These are phyloP conservation scores for Alsophila aescularia DNA, from an alignment of 2,888 invertebrate genomes.

Conservation along the genomic window DNA sequence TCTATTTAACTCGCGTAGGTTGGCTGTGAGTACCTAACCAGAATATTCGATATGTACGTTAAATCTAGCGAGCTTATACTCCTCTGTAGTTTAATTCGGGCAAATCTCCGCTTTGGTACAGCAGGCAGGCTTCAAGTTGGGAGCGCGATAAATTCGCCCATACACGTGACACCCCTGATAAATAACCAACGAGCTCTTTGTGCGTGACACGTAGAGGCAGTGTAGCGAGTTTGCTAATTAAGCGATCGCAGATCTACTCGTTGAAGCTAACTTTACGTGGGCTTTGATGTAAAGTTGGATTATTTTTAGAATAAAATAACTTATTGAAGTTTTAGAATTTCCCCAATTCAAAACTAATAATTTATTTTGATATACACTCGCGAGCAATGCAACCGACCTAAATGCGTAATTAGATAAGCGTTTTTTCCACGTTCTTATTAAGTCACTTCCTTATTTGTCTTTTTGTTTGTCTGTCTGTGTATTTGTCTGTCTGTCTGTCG, in stretches of 20 bases:
- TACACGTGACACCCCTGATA: constrained; percentile 65
- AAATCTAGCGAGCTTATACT: constrained; percentile 29
- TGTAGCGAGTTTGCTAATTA: constrained; percentile 30
- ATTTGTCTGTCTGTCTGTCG: too few relatives aligned
- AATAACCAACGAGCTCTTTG: constrained; percentile 48
- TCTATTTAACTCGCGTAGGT: constrained; percentile 8
- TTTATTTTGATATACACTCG: too few relatives aligned
- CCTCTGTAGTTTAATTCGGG: constrained; percentile 31
- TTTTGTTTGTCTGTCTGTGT: too few relatives aligned
- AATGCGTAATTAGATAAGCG: too few relatives aligned
- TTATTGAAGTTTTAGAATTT: too few relatives aligned
- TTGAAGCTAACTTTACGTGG: neutral
- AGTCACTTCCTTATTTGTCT: too few relatives aligned
- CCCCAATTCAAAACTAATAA: too few relatives aligned
- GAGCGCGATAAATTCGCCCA: constrained; percentile 61
- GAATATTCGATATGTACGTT: constrained; percentile 25
- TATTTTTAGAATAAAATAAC: too few relatives aligned
- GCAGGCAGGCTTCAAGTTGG: constrained; percentile 41
- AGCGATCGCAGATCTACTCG: neutral
- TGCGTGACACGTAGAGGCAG: constrained; percentile 26
- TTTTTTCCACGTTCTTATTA: too few relatives aligned
- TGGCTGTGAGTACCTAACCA: neutral
- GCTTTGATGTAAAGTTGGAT: too few relatives aligned
- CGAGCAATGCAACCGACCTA: too few relatives aligned
- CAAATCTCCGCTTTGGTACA: constrained; percentile 43